These are phyloP conservation scores for Naso thynnoides DNA, from an alignment of 2,797 vertebrate genomes.

Conservation along the genomic window DNA sequence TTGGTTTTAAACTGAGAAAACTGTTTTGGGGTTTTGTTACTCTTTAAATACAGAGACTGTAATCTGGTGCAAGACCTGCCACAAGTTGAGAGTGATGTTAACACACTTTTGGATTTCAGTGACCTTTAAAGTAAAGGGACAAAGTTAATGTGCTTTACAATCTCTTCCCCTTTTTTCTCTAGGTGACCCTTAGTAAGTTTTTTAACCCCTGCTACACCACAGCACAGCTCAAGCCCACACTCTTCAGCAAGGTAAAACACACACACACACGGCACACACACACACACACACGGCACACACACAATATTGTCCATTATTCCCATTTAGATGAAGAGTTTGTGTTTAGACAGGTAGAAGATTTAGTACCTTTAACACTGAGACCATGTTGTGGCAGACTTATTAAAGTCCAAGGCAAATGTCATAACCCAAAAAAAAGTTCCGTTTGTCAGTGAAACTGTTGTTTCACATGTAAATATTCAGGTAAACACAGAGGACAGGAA, in stretches of 20 bases:
- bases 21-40: too few species aligned
- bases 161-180: constrained; percentile 26
- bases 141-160: background rate
- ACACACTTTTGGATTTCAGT: background rate
- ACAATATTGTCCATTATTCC: background rate
- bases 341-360: background rate
- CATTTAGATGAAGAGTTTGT: background rate
- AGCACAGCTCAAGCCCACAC: constrained; percentile 95
- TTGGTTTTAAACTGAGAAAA: too few species aligned
- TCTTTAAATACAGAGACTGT: background rate
- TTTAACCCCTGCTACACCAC: constrained; percentile 99
- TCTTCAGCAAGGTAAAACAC: constrained; percentile 95
- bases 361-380: background rate
- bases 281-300: constrained; percentile 53
- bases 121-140: background rate
- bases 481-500: background rate
- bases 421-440: background rate
- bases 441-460: background rate
- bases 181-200: constrained; percentile 95
- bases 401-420: background rate
- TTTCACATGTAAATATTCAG: background rate
- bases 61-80: background rate
- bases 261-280: constrained; percentile 53
- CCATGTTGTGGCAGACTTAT: background rate
- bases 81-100: background rate